Evolutionary conservation across 2,113 vertebrate genomes (phyloP), one percentile per base, ranked within the genome.

Genomic region (Calidris pugnax): DNA sequence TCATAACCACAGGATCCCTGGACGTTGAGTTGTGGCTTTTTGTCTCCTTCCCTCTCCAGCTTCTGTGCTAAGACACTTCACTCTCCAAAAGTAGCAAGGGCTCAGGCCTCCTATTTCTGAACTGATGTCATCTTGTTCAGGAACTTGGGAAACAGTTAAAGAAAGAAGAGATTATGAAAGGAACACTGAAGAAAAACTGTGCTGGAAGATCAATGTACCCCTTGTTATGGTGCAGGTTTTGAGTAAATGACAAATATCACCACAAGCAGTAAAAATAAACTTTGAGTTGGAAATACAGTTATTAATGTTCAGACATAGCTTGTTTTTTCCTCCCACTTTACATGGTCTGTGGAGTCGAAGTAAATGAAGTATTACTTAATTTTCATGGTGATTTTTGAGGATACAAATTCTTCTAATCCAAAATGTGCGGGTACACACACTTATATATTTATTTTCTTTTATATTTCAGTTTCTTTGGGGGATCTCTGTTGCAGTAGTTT

Each of bases 1-100:
- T 95, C 91, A 85, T 95, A 97, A 97, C 95, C 93, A 73, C 91
- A 96, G 64, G 74, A 91, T 97, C 94, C 93, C 93, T 95, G 85
- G 96, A 95, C 89, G 56, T 93, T 96, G 78, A 21, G 48, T 64
- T 97, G 91, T 95, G 95, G 94, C 79, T 97, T 97, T 95, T 84
- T 95, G 85, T 95, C 87, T 94, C 89, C 81, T 83, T 96, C 84
- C 50, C 37, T 88, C 89, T 97, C 95, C 95, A 97, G 74, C 13
- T 94, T 95, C 56, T 92, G 74, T 87, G 80, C 77, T 89, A 87
- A 95, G 90, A 81, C 39, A 82, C 37, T 95, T 92, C 64, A 32
- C 80, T 79, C 95, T 97, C 84, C 83, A 92, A 85, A 93, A 81
- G 80, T 50, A 90, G 73, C 32, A 85, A 76, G 57, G 41, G 26